Base-by-base conservation (phyloP, 64 coral and sea anemone genomes). In the Pocillopora damicornis region DNA sequence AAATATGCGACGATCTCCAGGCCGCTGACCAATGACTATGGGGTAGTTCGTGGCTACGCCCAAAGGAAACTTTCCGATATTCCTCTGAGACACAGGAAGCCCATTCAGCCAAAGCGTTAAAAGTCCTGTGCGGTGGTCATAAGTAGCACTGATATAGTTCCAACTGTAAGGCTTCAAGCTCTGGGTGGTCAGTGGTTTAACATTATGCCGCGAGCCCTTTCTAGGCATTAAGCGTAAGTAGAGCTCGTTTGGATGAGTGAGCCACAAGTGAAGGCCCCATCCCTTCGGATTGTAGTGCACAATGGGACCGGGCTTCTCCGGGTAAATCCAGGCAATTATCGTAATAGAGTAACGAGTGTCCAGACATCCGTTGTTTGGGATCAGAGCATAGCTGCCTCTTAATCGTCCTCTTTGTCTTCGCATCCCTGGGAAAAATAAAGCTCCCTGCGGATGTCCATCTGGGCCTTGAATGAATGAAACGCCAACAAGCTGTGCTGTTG, bases 331-430 rank as follows among this genome's bases (percentile, higher is more conserved):
- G 58, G 87, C 81, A 63, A 88, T 88, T 16, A 97, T 97, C 14
- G 94, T 97, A 35, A 97, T 93, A 5, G 94, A 97, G 26, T 90
- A 87, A 35, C 76, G 75, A 2, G 94, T 97, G 75, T 97, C 91
- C 58, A 97, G 76, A 61, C 92, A 93, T 13, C 94, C 94, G 62
- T 89, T 90, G 76, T 97, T 97, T 35, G 94, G 94, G 84, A 93
- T 90, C 20, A 42, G 65, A 37, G 92, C 92, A 67, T 88, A 87
- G 35, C 94, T 93, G 66, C 89, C 45, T 9, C 65, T 72, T 26
- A 69, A 25, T 71, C 67, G 8, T 23, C 63, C 81, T 5, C 64
- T n/a, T 57, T 37, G 42, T 23, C 64, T 23, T 15, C 63, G 17
- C 30, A 15, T 37, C 20, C 94, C 94, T 8, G 61, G 80, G 76